Evolutionary conservation across 2,113 vertebrate genomes (phyloP), one percentile per base, ranked within the genome.

Genomic region (Chionis minor): DNA sequence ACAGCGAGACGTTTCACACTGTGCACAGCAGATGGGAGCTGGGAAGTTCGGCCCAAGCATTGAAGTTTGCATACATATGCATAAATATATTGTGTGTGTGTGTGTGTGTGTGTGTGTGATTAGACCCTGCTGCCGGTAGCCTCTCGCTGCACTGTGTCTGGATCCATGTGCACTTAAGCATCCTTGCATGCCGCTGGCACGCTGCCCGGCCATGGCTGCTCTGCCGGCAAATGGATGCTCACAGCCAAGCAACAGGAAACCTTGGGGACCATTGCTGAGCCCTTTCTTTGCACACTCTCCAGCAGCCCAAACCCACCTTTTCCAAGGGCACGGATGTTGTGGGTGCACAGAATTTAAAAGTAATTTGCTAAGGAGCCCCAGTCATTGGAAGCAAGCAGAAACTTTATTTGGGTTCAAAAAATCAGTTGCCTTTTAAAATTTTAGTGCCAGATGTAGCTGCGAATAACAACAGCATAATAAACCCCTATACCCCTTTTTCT

Each of bases 11-110:
- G 10, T 82, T 97, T 91, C 93, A 91, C 55, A 73, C 89, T 91
- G 86, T 70, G 78, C 85, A n/a, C 84, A 91, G 93, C 96, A 96
- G 96, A 96, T 94, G 93, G 94, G 94, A 95, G 58, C 90, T 91
- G 75, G 81, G 45, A 86, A 93, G 85, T 90, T 94, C 22, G 4
- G 73, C 78, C 81, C 84, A 95, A 88, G 91, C 73, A 77, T 1
- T 88, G 75, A 70, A 82, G 74, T 90, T 95, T 80, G 73, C 84
- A 91, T 87, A 85, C 40, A 82, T 69, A 88, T 2, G 6, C 40
- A 59, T 69, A 45, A 10, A 94, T 58, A 42, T 35, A 12, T 35
- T 38, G 7, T 42, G 42, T 42, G 42, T 13, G 13, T 44, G 42
- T 44, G 42, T 12, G 49, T 12, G 28, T 56, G 13, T 49, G 13